These are phyloP conservation scores for Mionectes olivaceus DNA, from an alignment of 2,797 vertebrate species.

Conservation along the genomic window DNA sequence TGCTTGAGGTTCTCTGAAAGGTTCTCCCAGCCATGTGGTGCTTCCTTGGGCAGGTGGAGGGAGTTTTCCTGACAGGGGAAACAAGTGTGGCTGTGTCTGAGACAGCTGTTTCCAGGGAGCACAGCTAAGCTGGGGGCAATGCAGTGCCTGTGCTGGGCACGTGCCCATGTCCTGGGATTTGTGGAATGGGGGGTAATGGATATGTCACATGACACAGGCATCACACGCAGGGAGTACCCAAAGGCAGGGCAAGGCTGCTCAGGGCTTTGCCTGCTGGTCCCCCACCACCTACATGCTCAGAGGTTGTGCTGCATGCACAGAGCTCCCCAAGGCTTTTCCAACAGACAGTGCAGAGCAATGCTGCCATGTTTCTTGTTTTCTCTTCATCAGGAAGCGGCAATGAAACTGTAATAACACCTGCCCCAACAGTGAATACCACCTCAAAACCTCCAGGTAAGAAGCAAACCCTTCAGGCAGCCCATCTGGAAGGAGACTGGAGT, in stretches of 20 bases:
- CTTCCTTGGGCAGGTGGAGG: no score
- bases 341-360: no score
- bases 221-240: fast-evolving
- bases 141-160: no score
- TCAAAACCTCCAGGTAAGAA: fast-evolving
- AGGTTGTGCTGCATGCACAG: fast-evolving
- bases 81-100: no score
- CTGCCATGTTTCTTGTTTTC: background rate
- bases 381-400: fast-evolving
- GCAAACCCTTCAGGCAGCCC: no score
- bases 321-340: background rate
- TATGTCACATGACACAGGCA: fast-evolving
- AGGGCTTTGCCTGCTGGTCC: fast-evolving
- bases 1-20: no score
- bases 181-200: no score
- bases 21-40: no score
- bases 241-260: no score
- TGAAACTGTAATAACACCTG: fast-evolving
- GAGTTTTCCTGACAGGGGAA: no score
- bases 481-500: fast-evolving
- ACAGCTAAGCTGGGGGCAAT: background rate
- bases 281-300: fast-evolving
- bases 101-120: background rate
- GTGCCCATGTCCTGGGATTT: fast-evolving
- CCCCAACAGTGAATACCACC: no score